Conservation (phyloP, 2,113 vertebrate genomes). For the Chlamydotis undulata region DNA sequence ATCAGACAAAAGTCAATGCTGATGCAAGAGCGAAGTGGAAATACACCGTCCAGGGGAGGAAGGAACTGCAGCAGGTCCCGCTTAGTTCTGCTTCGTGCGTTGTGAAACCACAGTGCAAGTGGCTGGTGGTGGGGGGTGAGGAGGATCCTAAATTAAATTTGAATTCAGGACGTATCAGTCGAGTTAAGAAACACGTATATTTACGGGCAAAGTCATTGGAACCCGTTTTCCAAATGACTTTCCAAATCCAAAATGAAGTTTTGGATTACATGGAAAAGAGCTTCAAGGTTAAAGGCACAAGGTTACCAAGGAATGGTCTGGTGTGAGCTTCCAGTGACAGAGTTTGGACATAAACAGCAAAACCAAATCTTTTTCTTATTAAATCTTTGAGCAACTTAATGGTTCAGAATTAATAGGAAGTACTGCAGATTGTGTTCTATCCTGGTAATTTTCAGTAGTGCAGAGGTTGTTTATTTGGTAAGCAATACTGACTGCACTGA, state of each 20-base stretch:
- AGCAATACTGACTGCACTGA: neutral
- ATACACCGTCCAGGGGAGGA: neutral
- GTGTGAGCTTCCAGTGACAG: neutral
- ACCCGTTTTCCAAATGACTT: neutral
- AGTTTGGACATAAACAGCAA: neutral
- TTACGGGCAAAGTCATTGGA: neutral
- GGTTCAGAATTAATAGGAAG: neutral
- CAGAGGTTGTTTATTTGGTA: neutral
- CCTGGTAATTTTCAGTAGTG: neutral
- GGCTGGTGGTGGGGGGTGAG: neutral
- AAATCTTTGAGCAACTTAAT: neutral
- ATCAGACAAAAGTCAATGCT: neutral
- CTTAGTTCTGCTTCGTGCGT: neutral
- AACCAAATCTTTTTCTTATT: neutral
- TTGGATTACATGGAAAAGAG: neutral
- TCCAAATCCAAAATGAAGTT: neutral
- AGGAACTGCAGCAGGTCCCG: neutral
- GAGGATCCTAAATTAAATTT: neutral
- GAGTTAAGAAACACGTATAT: neutral
- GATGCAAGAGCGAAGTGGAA: conserved; percentile 4
- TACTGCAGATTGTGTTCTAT: neutral
- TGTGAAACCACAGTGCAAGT: neutral
- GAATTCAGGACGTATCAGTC: neutral
- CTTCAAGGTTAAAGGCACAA: neutral
- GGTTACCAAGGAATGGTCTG: neutral